Evolutionary conservation across 2,888 invertebrate genomes (phyloP), one percentile per base, ranked within the genome.

Genomic region (Sipha maydis): DNA sequence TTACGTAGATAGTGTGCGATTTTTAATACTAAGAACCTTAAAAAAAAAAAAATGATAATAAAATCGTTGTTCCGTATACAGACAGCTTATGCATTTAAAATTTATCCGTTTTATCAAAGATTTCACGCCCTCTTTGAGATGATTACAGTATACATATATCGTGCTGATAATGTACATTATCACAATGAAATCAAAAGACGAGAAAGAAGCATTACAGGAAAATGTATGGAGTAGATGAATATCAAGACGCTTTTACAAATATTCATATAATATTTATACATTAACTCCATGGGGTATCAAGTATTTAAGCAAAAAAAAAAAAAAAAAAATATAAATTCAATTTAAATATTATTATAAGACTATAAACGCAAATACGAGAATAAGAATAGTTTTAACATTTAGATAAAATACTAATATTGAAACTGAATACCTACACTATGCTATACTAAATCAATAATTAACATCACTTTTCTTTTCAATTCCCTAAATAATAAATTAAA

Each of bases 11-110:
- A n/a, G 25, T n/a, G 56, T 41, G 80, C 41, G 80, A 75, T 75
- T 88, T 86, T 88, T 88, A 88, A 56, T 88, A 88, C 71, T 73
- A 80, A 61, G 75, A 88, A 88, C 75, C 80, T 86, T 86, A 80
- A 56, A 73, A 54, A 78, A 85, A 38, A 76, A 85, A 61, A 48
- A 56, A 84, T n/a, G 77, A 54, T 71, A 73, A 86, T 79, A 86
- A 86, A 86, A 80, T 38, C 80, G 61, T 41, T 61, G 75, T 88
- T 73, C 38, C 86, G 80, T 54, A 28, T 17, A 61, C 31, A 56
- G 75, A 38, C 56, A 31, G 48, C 54, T 85, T 38, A 61, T 41
- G 73, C 80, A 25, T 73, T 88, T 75, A 56, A 61, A 79, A 86
- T 80, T 41, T 71, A 86, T 69, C 77, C 79, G 69, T 79, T 79